These are phyloP conservation scores for Chymomyza caudatula DNA, from an alignment of 2,888 invertebrate genomes.

Conservation along the genomic window DNA sequence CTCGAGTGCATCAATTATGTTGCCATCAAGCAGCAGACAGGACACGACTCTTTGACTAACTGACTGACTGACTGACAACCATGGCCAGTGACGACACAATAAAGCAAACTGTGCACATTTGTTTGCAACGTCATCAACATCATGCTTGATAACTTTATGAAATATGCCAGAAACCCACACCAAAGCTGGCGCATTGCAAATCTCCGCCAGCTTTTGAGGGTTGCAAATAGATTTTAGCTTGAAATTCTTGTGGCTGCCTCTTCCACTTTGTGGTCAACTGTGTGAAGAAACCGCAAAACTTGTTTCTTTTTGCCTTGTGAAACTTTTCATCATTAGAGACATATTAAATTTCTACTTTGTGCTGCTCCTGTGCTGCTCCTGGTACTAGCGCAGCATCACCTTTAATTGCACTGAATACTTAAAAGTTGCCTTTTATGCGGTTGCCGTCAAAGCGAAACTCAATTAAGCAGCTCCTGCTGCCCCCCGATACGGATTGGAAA, in stretches of 20 bases:
- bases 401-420: conserved; percentile 67
- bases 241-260: not conserved
- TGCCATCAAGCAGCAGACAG: conserved; percentile 69
- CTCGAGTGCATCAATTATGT: conserved; percentile 78
- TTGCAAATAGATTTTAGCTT: not conserved
- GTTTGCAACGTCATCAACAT: conserved; percentile 75
- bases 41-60: conserved; percentile 13
- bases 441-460: conserved; percentile 71
- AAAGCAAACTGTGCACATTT: conserved; percentile 66
- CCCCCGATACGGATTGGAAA: conserved; percentile 50
- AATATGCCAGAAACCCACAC: conserved; percentile 7
- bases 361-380: too few relatives aligned
- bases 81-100: conserved; percentile 46
- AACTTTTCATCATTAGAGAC: conserved; percentile 48
- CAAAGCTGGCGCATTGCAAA: not conserved
- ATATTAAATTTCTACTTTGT: conserved; percentile 58
- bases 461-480: conserved; percentile 41
- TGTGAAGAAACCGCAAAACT: conserved; percentile 53
- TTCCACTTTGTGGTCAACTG: conserved; percentile 41
- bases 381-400: conserved; percentile 14
- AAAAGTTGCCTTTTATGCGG: conserved; percentile 71
- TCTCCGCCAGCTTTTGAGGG: not conserved
- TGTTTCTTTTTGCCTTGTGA: conserved; percentile 14
- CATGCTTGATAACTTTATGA: conserved; percentile 59
- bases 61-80: conserved; percentile 47